Conservation (phyloP, 2,113 vertebrate genomes). For the Gasterosteus aculeatus region DNA sequence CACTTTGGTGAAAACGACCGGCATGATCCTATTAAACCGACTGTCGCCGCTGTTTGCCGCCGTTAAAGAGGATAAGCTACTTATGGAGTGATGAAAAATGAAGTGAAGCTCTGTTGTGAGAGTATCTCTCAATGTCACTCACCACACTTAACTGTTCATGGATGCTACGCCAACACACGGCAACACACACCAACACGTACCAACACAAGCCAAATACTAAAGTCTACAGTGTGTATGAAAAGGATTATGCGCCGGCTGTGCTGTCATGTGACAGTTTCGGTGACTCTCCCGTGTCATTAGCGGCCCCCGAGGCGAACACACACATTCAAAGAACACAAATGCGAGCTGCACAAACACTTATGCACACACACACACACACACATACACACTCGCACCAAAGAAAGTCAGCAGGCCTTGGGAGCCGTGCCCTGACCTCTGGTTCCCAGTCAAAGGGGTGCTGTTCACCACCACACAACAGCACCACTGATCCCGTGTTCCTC, state of each 20-base stretch:
- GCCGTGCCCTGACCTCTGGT: slow-evolving; percentile 72
- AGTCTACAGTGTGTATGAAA: slow-evolving; percentile 53
- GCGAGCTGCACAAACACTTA: too few relatives aligned
- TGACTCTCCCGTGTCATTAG: slow-evolving; percentile 66
- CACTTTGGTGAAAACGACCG: slow-evolving; percentile 54
- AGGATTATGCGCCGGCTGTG: slow-evolving; percentile 53
- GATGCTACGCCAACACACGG: background rate
- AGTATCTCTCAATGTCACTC: slow-evolving; percentile 45
- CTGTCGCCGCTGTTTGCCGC: slow-evolving; percentile 46
- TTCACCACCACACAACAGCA: slow-evolving; percentile 72
- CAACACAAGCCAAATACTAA: slow-evolving; percentile 40
- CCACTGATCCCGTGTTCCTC: slow-evolving; percentile 73
- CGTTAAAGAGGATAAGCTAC: slow-evolving; percentile 62
- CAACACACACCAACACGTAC: too few relatives aligned
- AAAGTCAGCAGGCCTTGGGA: slow-evolving; percentile 62
- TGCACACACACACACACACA: slow-evolving; percentile 32
- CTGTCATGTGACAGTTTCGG: slow-evolving; percentile 69
- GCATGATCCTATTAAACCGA: slow-evolving; percentile 59
- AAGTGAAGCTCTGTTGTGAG: slow-evolving; percentile 36
- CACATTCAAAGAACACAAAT: slow-evolving; percentile 27
- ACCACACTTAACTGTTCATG: slow-evolving; percentile 40
- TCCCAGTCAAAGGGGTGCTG: slow-evolving; percentile 72
- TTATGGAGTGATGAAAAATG: slow-evolving; percentile 35
- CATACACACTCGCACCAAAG: slow-evolving; percentile 45
- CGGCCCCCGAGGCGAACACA: slow-evolving; percentile 57